Evolutionary conservation across 92 coral and sea anemone genomes (phyloP), one percentile per base, ranked within the genome.

Genomic region (Plumapathes pennacea): DNA sequence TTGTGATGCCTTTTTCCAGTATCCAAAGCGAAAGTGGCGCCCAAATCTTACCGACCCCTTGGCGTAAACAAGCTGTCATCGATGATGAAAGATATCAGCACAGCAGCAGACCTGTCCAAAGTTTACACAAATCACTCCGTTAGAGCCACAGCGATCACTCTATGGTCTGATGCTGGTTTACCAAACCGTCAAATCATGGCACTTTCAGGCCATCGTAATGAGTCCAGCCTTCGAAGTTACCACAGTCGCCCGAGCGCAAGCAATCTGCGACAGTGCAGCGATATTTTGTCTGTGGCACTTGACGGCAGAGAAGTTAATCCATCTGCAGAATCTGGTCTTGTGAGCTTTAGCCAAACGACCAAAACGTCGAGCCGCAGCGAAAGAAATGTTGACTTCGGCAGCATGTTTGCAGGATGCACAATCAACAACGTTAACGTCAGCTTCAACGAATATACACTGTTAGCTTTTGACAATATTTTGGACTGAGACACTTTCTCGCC

Each of bases 241-340:
- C 44, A 71, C 80, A 24, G 37, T 25, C 65, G 71, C 13, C 85
- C 85, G 43, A 60, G 72, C 41, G 51, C 64, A n/a, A 23, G 39
- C 15, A 71, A 69, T 48, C 80, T 80, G 28, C 82, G 71, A 21
- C 74, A 72, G 44, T 73, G 87, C 52, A 80, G 82, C 61, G 71
- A 80, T 25, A 55, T 80, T 24, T 48, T 80, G 22, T 5, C 71
- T 13, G 15, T 41, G 26, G 82, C 82, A 22, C 63, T 72, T 22
- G 46, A 22, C 32, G n/a, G n/a, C n/a, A n/a, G n/a, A n/a, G n/a
- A n/a, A n/a, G n/a, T n/a, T n/a, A n/a, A n/a, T n/a, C n/a, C n/a
- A n/a, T n/a, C n/a, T n/a, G n/a, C n/a, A n/a, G n/a, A n/a, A n/a
- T n/a, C n/a, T n/a, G n/a, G n/a, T n/a, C n/a, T n/a, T n/a, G n/a